Percentiles rank a stretch among this genome's conserved stretches.
Evolutionary conservation across 2,888 invertebrate species (phyloP).

Genomic region (Mythimna ferrago): DNA sequence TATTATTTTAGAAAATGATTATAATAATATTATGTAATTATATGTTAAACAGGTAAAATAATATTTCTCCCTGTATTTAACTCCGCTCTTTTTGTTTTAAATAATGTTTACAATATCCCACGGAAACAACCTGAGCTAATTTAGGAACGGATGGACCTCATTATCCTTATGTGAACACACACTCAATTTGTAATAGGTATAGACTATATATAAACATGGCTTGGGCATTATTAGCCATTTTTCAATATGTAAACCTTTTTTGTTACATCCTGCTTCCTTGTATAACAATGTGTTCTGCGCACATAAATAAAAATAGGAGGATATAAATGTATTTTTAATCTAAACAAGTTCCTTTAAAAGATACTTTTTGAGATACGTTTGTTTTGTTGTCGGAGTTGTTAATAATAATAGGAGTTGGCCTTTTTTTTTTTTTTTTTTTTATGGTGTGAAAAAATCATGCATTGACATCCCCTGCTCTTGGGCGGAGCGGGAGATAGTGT

Average conservation of each 20-base stretch:
- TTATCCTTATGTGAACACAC: slow-evolving; percentile 27
- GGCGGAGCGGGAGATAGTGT: no score
- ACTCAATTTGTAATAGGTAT: not conserved
- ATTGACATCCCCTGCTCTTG: no score
- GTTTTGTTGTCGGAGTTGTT: no score
- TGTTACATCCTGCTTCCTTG: slow-evolving; percentile 17
- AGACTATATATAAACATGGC: slow-evolving; percentile 8
- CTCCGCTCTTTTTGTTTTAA: not conserved
- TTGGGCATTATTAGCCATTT: not conserved
- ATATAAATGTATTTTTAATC: not conserved
- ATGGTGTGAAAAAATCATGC: no score
- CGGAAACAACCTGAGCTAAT: slow-evolving; percentile 17
- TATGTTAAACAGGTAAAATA: not conserved
- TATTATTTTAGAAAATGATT: not conserved
- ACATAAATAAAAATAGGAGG: slow-evolving; percentile 1
- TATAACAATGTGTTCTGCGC: not conserved
- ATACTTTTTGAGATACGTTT: not conserved
- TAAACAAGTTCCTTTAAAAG: not conserved
- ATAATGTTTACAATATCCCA: not conserved
- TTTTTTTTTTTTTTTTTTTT: no score
- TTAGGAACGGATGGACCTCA: slow-evolving; percentile 10
- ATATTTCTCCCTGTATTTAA: not conserved
- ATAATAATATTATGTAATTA: not conserved
- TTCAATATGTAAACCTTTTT: slow-evolving; percentile 1
- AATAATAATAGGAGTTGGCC: no score